Evolutionary conservation across 2,888 invertebrate species (phyloP), one percentile per base, ranked within the genome.

Genomic region (Pterobdella sp.): DNA sequence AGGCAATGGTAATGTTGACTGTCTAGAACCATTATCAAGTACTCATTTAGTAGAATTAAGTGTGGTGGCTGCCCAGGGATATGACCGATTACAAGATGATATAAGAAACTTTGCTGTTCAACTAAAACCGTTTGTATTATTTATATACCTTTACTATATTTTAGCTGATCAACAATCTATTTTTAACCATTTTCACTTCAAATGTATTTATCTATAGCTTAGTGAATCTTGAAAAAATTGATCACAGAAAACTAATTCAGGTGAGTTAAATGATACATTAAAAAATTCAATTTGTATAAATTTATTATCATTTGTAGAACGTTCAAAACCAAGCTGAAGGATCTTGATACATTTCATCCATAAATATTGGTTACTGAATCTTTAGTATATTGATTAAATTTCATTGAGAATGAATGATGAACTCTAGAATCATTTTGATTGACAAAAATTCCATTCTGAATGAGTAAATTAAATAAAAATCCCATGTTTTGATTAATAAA

Each of bases 51-150:
- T 96, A 0, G 95, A 96, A 84, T 86, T 96, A 76, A 90, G 93
- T 18, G 85, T 93, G 72, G 93, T 94, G 1, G 93, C 81, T 7
- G 72, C 79, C 22, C 75, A 75, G 26, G 75, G 76, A 2, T 76
- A 95, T 84, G 94, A 95, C 82, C 91, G 92, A 31, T 92, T 96
- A 74, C 95, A 92, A 1, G 95, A 95, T 80, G 95, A 96, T 81
- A 94, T 96, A 91, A 89, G 91, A 75, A 88, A 90, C 36, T 94
- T 96, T 85, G 93, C 95, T 0, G 95, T 96, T 81, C 94, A 95
- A 81, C 86, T 96, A 1, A 89, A 91, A 80, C 95, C 96, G 83
- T 83, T 82, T 82, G 82, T 80, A 82, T 81, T 74, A 18, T 29
- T 49, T 68, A 35, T 60, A 42, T 35, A 26, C 34, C 34, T 72